Base-by-base conservation (phyloP, 2,888 invertebrate genomes). In the Idaea biselata region DNA sequence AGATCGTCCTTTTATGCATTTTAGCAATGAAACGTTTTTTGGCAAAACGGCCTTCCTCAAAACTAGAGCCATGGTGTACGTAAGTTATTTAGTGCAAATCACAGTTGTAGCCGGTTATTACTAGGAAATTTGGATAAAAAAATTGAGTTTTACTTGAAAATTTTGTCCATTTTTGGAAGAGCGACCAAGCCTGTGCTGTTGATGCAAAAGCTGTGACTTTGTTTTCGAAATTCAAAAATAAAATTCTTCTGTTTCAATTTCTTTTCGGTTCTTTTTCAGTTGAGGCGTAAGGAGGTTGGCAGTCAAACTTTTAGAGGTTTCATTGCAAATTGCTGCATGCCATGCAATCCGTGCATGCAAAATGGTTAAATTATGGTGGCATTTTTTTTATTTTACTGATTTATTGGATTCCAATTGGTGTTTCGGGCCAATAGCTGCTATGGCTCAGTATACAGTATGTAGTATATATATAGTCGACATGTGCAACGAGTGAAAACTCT, bases 41-140 rank as follows among this genome's bases (percentile, higher is more conserved):
- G 87, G 79, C 65, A 85, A 65, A 65, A 86, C 82, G 18, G 86
- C 83, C 70, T 89, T 90, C 71, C 86, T 84, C 70, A 90, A 72
- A 66, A 88, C 84, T 69, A 88, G 72, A 72, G 90, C 88, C 90
- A 89, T 90, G 66, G 76, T 86, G 77, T 65, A 65, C 68, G 64
- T 61, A 61, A 63, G 62, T 64, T 71, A 73, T 68, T 65, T 58
- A 63, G 8, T 64, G 60, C 55, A 64, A 56, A 64, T 63, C 63
- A 59, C 44, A 18, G 60, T 44, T 17, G 60, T 59, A 56, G 14
- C 64, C 64, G 70, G 64, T 55, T 66, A 18, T 55, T 65, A 79
- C 75, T 79, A 78, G 76, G 63, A 72, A 81, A 76, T 76, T 77
- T 67, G 64, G 55, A 58, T 62, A 63, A 69, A 71, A 66, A 65